Evolutionary conservation across 2,797 vertebrate species (phyloP).

Genomic region (Amblyopsis hoosieri): DNA sequence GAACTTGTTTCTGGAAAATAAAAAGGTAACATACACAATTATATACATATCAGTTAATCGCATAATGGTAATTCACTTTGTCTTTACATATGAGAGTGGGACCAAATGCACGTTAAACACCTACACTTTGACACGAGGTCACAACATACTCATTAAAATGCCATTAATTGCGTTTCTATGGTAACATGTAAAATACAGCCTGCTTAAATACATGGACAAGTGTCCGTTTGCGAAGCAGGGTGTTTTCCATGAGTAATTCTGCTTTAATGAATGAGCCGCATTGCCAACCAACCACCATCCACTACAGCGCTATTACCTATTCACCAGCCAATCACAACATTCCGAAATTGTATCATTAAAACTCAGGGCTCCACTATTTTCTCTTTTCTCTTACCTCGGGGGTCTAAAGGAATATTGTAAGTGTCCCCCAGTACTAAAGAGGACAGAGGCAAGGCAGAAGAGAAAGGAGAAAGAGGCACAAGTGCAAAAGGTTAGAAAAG

Average conservation of each 20-base stretch:
- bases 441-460: constrained; percentile 81
- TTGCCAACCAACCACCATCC: neutral
- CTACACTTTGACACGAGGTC: neutral
- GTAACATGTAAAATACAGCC: constrained; percentile 2
- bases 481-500: constrained; percentile 89
- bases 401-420: constrained; percentile 99
- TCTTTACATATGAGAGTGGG: neutral
- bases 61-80: neutral
- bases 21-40: neutral
- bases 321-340: constrained; percentile 1
- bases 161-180: constrained; percentile 8
- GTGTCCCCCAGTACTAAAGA: constrained; percentile 98
- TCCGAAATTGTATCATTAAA: neutral
- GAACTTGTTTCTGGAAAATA: constrained; percentile 86
- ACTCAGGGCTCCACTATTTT: constrained; percentile 8
- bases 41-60: neutral
- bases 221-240: too few relatives aligned
- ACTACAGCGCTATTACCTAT: constrained; percentile 1
- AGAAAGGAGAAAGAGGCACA: constrained; percentile 77
- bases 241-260: neutral
- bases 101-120: constrained; percentile 1
- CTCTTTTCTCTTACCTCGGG: constrained; percentile 92
- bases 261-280: constrained; percentile 1
- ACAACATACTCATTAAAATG: neutral
- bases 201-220: neutral